Base-by-base conservation (phyloP, 2,888 invertebrate genomes). In the Scaptodrosophila latifasciaeformis region DNA sequence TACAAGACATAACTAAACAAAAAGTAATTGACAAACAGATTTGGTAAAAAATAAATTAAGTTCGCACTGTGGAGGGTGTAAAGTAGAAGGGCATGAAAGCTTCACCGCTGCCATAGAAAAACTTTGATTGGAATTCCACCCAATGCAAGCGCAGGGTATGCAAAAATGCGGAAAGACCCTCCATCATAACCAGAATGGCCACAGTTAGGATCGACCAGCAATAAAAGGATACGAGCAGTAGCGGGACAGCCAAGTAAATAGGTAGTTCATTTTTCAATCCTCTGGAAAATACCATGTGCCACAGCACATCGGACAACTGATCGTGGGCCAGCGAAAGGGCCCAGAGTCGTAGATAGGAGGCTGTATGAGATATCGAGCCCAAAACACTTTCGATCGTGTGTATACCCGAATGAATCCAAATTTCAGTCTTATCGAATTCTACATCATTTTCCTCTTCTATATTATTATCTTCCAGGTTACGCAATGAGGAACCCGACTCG, bases 111-210 rank as follows among this genome's bases (percentile, higher is more conserved):
- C 96, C 96, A 2, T 88, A 82, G 86, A 95, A 96, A 87, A 96
- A 96, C 87, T 96, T 96, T 85, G 95, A 96, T 89, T 98, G 97
- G 88, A 99, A 99, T 87, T 96, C 96, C 72, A 96, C 96, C 95
- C 98, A 98, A 87, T 98, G 98, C 75, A 98, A 90, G 89, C 99
- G 96, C 67, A 99, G 90, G 0, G 99, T 98, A 85, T 99, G 99
- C 67, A 99, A 89, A 89, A 99, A 99, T 24, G 99, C 99, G n/a
- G 98, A 99, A 7, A 99, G 89, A 0, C 99, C 99, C 88, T 99
- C 99, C 99, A 99, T 99, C 81, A 98, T 90, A 62, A 99, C 94
- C 53, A 99, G 90, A 84, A 99, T 97, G 78, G 95, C 93, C 44
- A 99, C 89, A 0, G 99, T 99, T 64, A 99, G 90, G 18, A 91